Percentiles rank a stretch among this genome's conserved stretches.
These are phyloP conservation scores for Acanthosoma haemorrhoidale DNA, from an alignment of 2,888 invertebrate genomes.

Conservation along the genomic window DNA sequence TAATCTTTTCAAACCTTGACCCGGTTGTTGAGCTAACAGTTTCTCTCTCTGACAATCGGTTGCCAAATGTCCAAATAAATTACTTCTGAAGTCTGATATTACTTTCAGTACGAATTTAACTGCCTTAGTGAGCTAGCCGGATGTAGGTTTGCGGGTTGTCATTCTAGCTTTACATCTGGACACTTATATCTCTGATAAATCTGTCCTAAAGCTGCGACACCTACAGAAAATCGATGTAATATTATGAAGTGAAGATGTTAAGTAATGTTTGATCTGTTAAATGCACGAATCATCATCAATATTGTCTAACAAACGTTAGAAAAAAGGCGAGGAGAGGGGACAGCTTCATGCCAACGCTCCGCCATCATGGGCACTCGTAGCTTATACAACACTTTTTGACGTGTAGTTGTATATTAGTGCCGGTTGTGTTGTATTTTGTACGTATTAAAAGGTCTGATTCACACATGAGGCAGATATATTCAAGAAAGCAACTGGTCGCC, in stretches of 20 bases:
- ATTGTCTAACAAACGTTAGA: background rate
- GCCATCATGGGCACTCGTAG: background rate
- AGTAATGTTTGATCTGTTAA: no score
- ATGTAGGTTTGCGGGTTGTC: no score
- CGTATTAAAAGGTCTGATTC: background rate
- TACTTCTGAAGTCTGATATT: no score
- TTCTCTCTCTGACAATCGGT: background rate
- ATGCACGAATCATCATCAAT: no score
- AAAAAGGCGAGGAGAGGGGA: background rate
- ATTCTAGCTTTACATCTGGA: no score
- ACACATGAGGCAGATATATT: background rate
- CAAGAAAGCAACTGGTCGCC: background rate
- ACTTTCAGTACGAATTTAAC: no score
- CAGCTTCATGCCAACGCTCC: background rate
- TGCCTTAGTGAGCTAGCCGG: no score
- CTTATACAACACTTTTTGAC: background rate
- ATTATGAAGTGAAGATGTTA: no score
- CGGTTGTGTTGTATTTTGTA: background rate
- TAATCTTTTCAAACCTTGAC: background rate
- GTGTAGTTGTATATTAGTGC: background rate
- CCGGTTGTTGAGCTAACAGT: conserved; percentile 4
- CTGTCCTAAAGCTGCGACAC: no score
- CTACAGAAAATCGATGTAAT: no score
- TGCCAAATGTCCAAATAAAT: conserved; percentile 1
- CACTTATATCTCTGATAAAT: no score